phyloP scores from a whole-genome alignment of 1,140 invertebrate species.

The Calephelis nemesis region DNA sequence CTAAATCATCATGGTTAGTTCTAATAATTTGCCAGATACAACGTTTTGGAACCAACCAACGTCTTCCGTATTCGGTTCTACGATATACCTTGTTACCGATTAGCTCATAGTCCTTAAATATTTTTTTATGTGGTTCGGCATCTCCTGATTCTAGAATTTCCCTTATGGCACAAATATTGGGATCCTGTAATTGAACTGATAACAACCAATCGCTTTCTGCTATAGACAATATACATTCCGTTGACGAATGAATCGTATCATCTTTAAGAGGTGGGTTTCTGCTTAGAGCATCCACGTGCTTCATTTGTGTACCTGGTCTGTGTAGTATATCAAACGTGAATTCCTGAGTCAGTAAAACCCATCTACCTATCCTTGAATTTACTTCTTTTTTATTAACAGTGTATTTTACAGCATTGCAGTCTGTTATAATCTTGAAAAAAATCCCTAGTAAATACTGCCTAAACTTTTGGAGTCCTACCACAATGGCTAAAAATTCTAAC shows the following conservation, averaged over 20 bases:
- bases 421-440: too few species aligned
- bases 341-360: not conserved
- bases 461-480: too few species aligned
- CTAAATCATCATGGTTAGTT: too few species aligned
- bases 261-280: constrained; percentile 32
- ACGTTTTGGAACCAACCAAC: constrained; percentile 33
- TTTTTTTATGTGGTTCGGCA: constrained; percentile 23
- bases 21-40: constrained; percentile 24
- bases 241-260: not conserved
- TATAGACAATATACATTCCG: constrained; percentile 28
- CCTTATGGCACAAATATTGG: constrained; percentile 26
- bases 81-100: constrained; percentile 33
- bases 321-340: constrained; percentile 45
- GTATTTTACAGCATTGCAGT: too few species aligned
- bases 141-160: constrained; percentile 30
- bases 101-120: constrained; percentile 32
- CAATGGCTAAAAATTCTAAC: too few species aligned
- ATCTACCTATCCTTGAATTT: too few species aligned
- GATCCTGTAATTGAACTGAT: constrained; percentile 39
- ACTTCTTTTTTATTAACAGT: too few species aligned
- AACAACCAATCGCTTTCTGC: constrained; percentile 39
- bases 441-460: too few species aligned
- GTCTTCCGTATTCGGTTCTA: constrained; percentile 25
- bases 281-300: constrained; percentile 49
- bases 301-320: too few species aligned